These are phyloP conservation scores for Epirrita christyi DNA, from an alignment of 2,888 invertebrate genomes.

Conservation along the genomic window DNA sequence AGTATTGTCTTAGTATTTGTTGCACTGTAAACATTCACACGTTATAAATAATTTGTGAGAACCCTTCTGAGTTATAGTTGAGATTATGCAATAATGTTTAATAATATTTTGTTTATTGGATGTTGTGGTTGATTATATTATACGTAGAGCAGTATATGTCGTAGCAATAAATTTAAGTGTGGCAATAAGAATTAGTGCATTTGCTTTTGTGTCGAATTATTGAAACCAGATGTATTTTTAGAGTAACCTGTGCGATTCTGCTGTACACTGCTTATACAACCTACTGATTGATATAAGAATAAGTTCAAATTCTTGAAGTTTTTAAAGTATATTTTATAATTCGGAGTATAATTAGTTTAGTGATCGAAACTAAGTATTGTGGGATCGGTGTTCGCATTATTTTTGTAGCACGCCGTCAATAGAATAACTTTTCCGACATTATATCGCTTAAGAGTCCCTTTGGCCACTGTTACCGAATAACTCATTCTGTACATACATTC, in stretches of 20 bases:
- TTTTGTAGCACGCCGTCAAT: conserved; percentile 39
- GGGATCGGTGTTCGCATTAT: conserved; percentile 47
- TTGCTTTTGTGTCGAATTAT: conserved; percentile 74
- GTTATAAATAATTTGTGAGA: conserved; percentile 36
- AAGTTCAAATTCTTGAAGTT: conserved; percentile 78
- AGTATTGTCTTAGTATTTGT: conserved; percentile 54
- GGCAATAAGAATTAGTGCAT: conserved; percentile 81
- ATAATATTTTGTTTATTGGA: conserved; percentile 76
- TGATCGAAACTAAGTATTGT: conserved; percentile 57
- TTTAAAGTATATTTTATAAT: conserved; percentile 76
- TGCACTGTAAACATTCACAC: conserved; percentile 70
- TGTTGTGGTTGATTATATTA: conserved; percentile 77
- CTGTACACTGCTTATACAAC: conserved; percentile 79
- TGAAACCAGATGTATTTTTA: conserved; percentile 61
- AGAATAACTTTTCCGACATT: conserved; percentile 22
- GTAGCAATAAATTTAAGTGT: conserved; percentile 83
- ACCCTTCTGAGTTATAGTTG: conserved; percentile 60
- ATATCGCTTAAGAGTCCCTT: conserved; percentile 3
- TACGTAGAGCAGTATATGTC: conserved; percentile 76
- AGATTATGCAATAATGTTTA: conserved; percentile 75
- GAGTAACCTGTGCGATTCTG: conserved; percentile 57
- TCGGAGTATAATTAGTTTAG: conserved; percentile 67
- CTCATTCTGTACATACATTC: conserved; percentile 19
- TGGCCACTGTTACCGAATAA: conserved; percentile 18
- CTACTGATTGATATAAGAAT: conserved; percentile 51